Percentiles rank a stretch among this genome's conserved stretches.
phyloP scores from a whole-genome alignment of 2,113 vertebrate species.

The Corapipo altera region DNA sequence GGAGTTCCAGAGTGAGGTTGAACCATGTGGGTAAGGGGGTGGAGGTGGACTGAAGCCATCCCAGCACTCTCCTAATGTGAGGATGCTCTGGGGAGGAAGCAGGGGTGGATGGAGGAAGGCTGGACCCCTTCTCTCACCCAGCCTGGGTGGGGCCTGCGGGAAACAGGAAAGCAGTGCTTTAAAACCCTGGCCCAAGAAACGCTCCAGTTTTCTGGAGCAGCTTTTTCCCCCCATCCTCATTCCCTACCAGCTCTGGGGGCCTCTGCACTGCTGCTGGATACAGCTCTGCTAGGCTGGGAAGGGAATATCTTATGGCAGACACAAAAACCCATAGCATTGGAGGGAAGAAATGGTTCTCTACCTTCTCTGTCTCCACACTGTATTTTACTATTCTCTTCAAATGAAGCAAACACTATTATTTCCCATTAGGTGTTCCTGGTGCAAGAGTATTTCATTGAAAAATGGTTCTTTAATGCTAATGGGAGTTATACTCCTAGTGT shows the following conservation, averaged over 20 bases:
- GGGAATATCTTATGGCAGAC: background rate
- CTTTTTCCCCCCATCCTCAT: background rate
- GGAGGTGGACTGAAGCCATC: background rate
- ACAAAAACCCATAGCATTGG: accelerated
- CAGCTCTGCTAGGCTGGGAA: background rate
- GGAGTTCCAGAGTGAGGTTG: background rate
- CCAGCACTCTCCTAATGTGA: background rate
- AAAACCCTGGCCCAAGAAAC: background rate
- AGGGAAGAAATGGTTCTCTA: background rate
- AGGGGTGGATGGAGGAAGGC: background rate
- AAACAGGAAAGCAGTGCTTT: background rate
- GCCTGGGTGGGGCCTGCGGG: accelerated
- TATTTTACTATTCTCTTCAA: constrained; percentile 45
- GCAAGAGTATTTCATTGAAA: constrained; percentile 26
- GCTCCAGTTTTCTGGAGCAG: background rate
- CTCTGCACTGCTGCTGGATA: accelerated
- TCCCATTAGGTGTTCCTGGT: constrained; percentile 7
- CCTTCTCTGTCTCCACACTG: background rate
- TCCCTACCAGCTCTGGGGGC: background rate
- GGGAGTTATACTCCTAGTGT: constrained; percentile 21
- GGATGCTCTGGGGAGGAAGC: background rate
- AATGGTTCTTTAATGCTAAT: constrained; percentile 18
- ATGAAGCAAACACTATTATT: constrained; percentile 43
- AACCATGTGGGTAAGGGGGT: background rate
- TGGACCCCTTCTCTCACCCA: background rate